Evolutionary conservation across 2,113 vertebrate genomes (phyloP), one percentile per base, ranked within the genome.

Genomic region (Prolemur simus): DNA sequence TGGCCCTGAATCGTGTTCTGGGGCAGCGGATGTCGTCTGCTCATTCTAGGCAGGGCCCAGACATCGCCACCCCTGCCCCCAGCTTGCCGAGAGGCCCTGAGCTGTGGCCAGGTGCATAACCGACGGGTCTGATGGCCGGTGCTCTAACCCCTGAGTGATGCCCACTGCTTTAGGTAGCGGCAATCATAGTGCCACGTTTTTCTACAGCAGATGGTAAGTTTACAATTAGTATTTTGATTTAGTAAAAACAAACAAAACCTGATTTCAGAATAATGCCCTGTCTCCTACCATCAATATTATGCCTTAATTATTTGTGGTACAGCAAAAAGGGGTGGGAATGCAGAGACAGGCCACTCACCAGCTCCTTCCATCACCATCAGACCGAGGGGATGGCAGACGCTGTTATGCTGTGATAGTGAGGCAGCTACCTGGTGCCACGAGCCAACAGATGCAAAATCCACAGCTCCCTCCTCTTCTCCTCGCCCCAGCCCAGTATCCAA

Each of bases 201-300:
- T 58, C 56, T 93, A 42, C 4, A 47, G 45, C 45, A 54, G 8
- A 4, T 77, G 42, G 32, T n/a, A 68, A 93, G n/a, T 82, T 83
- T 87, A 74, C 90, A 85, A 47, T 66, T 63, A 69, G 34, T n/a
- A 20, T 96, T 92, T 69, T 93, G 54, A 64, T 89, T 49, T 80
- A 56, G 60, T 29, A 49, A 87, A 86, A 71, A 8, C 8, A 64
- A 77, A 73, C 8, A 42, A 73, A 58, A 39, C 15, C 5, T 2
- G 15, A 64, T 91, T 96, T 83, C 49, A 66, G 78, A 89, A 69
- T n/a, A 87, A 76, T 60, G 37, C 32, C 37, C 42, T 64, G 13
- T 13, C 23, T 95, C 37, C 32, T 76, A 23, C 58, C 64, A 11
- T 87, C 74, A 76, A 2, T 45, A 82, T 56, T 91, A 69, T 4